Conservation (phyloP, 2,797 vertebrate species). For the Gobionotothen gibberifrons region DNA sequence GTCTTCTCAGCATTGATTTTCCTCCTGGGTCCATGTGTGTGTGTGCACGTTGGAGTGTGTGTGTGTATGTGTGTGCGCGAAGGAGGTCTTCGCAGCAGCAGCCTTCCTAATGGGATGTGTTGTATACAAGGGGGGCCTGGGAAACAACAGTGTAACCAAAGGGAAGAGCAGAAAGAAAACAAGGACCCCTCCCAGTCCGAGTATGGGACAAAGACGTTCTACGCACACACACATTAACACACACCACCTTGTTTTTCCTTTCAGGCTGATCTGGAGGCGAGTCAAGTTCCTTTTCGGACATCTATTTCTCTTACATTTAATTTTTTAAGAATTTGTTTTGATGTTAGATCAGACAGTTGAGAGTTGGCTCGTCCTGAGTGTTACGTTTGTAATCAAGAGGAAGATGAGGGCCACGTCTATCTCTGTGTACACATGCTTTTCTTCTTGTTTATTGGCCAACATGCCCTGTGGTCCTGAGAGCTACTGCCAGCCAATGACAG, state of each 20-base stretch:
- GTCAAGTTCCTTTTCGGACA: constrained; percentile 58
- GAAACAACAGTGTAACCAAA: constrained; percentile 82
- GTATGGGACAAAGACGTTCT: constrained; percentile 71
- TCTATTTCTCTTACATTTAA: constrained; percentile 38
- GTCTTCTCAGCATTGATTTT: constrained; percentile 82
- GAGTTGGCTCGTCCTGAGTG: neutral
- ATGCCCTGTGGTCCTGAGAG: constrained; percentile 43
- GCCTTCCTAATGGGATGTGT: constrained; percentile 77
- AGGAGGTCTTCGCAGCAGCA: constrained; percentile 53
- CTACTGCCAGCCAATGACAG: constrained; percentile 55
- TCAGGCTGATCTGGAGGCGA: constrained; percentile 45
- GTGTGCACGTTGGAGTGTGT: constrained; percentile 23
- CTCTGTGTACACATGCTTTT: constrained; percentile 53
- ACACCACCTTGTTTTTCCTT: constrained; percentile 45
- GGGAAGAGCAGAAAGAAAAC: constrained; percentile 80
- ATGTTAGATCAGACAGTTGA: constrained; percentile 42
- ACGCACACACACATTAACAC: constrained; percentile 62
- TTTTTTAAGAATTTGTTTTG: constrained; percentile 57
- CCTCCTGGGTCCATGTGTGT: constrained; percentile 58
- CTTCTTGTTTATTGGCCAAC: constrained; percentile 67
- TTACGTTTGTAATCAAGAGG: constrained; percentile 26
- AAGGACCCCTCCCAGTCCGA: constrained; percentile 79
- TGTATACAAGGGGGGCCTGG: constrained; percentile 67
- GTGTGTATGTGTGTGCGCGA: constrained; percentile 23
- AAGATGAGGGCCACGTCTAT: constrained; percentile 45